Percentiles rank a stretch among this genome's conserved stretches.
These are phyloP conservation scores for Isaurus tuberculatus DNA, from an alignment of 92 coral and sea anemone species.

Conservation along the genomic window DNA sequence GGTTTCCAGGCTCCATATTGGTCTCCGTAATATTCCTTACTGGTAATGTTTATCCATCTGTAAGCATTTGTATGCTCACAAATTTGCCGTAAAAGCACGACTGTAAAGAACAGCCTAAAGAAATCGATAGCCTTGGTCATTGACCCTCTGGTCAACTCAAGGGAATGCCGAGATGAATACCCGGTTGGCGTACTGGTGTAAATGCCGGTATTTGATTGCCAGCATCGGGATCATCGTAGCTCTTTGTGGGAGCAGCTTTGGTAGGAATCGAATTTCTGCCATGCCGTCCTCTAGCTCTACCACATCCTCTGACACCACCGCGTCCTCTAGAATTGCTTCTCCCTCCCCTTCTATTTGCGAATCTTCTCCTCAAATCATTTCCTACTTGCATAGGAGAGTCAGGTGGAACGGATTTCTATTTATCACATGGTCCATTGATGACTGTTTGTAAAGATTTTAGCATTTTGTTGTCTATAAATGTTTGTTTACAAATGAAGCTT, in stretches of 20 bases:
- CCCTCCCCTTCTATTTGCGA: not conserved
- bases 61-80: constrained; percentile 31
- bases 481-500: not conserved
- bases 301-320: not conserved
- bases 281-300: not conserved
- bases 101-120: not conserved
- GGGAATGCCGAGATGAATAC: constrained; percentile 44
- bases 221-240: constrained; percentile 57
- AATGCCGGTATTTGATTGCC: constrained; percentile 63
- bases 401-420: not conserved
- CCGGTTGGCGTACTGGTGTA: constrained; percentile 61
- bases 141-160: not conserved
- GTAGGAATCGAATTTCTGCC: too few relatives aligned
- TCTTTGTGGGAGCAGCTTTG: constrained; percentile 20
- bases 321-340: not conserved
- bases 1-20: constrained; percentile 56
- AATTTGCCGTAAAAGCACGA: not conserved
- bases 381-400: not conserved
- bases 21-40: constrained; percentile 31
- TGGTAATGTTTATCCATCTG: not conserved
- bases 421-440: not conserved
- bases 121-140: not conserved
- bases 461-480: not conserved
- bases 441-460: not conserved
- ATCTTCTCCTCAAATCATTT: not conserved